These are phyloP conservation scores for Psittacula echo DNA, from an alignment of 2,797 vertebrate species.

Conservation along the genomic window DNA sequence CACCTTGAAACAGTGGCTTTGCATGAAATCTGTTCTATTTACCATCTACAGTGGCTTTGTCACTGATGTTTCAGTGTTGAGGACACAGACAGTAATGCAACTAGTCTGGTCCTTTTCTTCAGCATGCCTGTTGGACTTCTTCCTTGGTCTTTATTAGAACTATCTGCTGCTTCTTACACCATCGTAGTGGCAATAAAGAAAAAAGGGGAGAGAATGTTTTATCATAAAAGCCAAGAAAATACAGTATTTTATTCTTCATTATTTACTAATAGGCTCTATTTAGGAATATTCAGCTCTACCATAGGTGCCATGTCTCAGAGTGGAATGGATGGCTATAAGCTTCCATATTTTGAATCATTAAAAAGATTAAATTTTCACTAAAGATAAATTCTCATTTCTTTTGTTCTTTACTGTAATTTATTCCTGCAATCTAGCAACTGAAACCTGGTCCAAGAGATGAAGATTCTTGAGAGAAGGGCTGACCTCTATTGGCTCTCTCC, in stretches of 20 bases:
- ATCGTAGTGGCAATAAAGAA: not conserved
- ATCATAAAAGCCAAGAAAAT: not conserved
- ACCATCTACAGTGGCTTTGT: not conserved
- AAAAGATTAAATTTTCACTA: not conserved
- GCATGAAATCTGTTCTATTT: not conserved
- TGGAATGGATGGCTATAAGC: not conserved
- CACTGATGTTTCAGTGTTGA: not conserved
- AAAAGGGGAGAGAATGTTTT: not conserved
- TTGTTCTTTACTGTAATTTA: not conserved
- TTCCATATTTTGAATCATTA: not conserved
- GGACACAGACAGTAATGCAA: not conserved
- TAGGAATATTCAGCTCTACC: not conserved
- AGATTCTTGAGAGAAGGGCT: not conserved
- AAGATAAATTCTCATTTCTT: not conserved
- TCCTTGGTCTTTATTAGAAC: not conserved
- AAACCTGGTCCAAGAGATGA: not conserved
- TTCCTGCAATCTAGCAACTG: not conserved
- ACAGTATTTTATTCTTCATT: not conserved
- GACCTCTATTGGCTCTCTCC: not conserved
- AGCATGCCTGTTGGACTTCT: not conserved
- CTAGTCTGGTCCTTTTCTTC: not conserved
- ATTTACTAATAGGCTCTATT: not conserved
- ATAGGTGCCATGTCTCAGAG: not conserved
- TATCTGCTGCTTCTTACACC: not conserved
- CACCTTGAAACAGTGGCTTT: not conserved